Conservation (phyloP, 2,113 vertebrate genomes). For the Thryonomys swinderianus region DNA sequence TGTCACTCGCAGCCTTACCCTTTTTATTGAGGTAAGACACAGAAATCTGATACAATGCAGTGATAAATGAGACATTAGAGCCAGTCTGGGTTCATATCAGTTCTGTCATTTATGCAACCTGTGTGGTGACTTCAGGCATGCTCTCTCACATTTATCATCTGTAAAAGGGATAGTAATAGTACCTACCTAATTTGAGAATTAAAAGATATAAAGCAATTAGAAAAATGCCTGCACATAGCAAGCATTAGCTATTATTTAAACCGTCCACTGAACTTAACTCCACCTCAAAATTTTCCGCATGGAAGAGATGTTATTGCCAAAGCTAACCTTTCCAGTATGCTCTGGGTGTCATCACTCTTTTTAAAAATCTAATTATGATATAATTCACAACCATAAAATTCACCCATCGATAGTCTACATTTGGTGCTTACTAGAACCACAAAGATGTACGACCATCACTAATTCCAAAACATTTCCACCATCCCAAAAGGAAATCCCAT, state of each 20-base stretch:
- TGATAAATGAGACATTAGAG: not conserved
- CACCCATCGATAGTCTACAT: constrained; percentile 24
- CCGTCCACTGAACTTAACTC: not conserved
- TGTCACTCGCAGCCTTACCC: not conserved
- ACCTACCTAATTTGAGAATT: constrained; percentile 3
- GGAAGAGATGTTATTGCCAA: constrained; percentile 3
- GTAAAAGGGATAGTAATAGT: constrained; percentile 41
- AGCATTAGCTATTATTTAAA: not conserved
- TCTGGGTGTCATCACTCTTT: not conserved
- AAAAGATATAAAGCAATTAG: constrained; percentile 1
- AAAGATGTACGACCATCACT: not conserved
- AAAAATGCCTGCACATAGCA: not conserved
- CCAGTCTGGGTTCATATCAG: not conserved
- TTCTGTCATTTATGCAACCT: not conserved
- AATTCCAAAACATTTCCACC: not conserved
- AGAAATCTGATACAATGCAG: not conserved
- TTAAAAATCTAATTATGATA: not conserved
- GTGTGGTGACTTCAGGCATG: constrained; percentile 8
- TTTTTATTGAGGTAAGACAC: not conserved
- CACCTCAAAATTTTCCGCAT: not conserved
- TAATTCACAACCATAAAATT: not conserved
- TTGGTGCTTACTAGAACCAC: constrained; percentile 21
- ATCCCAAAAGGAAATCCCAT: not conserved
- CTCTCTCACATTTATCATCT: not conserved
- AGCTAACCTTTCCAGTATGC: constrained; percentile 10